Base-by-base conservation (phyloP, 2,888 invertebrate genomes). In the Drosophila ochracea region DNA sequence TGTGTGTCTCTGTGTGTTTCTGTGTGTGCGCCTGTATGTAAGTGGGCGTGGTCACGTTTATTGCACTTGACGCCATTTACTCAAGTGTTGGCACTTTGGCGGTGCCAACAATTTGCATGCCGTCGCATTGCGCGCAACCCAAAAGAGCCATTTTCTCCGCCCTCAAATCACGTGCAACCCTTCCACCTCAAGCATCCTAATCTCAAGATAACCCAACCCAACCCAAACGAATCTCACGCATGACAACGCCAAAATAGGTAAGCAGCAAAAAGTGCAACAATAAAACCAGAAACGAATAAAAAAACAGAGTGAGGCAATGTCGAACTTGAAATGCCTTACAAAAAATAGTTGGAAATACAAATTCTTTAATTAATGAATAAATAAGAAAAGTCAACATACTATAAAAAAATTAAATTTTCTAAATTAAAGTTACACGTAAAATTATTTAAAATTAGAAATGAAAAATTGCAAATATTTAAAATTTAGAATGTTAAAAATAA, bases 81-180 rank as follows among this genome's bases (percentile, higher is more conserved):
- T 73, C 78, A 78, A 89, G 86, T 88, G 90, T 88, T 91, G 85
- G 89, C 90, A 84, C 82, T 88, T 85, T 77, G 80, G 65, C 65
- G 78, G 58, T 80, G 80, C 68, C 82, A 75, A 73, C 81, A 78
- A 91, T 91, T 89, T 90, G 90, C 88, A 87, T 87, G 75, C 75
- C 71, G 79, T 64, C 82, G 73, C 80, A 70, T 75, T 75, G 77
- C 49, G 30, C 60, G 64, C 52, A 33, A 60, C 47, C 66, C 47
- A 62, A 63, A 70, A 64, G 19, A 50, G 21, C 37, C 54, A 28
- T 7, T n/a, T 13, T 19, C 25, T 19, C 16, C 6, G 21, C 7
- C 28, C 47, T 6, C 19, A 11, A 16, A 25, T 25, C 25, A 4
- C 16, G 25, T 16, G 16, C 47, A 16, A 9, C 25, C 25, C 35